phyloP scores from a whole-genome alignment of 2,888 invertebrate species.

The Carpatolechia fugitivella region DNA sequence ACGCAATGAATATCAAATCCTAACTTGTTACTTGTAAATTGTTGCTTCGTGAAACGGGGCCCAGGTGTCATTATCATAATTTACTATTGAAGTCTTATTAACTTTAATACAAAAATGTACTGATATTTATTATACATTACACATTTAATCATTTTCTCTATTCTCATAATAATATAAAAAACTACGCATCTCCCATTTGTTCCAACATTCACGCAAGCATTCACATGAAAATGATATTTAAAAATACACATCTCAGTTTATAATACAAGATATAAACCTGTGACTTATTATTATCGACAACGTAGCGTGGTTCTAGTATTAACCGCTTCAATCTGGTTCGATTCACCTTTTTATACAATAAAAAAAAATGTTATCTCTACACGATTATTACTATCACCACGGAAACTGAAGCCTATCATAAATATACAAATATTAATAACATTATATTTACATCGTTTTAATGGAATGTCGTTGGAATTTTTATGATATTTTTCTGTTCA shows the following conservation, averaged over 20 bases:
- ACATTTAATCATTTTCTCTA: conserved; percentile 33
- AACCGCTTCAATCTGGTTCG: conserved; percentile 26
- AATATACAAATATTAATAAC: conserved; percentile 57
- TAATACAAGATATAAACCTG: conserved; percentile 63
- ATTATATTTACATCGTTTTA: conserved; percentile 59
- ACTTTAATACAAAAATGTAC: conserved; percentile 51
- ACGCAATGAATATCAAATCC: too few relatives aligned
- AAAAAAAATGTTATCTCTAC: conserved; percentile 12
- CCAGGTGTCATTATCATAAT: conserved; percentile 12
- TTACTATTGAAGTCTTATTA: conserved; percentile 32
- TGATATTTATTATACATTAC: conserved; percentile 49
- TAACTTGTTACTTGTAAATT: too few relatives aligned
- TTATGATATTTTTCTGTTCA: not conserved
- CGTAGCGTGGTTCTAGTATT: conserved; percentile 41
- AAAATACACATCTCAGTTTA: conserved; percentile 66
- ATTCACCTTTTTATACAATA: conserved; percentile 17
- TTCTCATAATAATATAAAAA: conserved; percentile 37
- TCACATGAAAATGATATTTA: conserved; percentile 35
- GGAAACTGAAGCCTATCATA: conserved; percentile 44
- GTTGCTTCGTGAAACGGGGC: too few relatives aligned
- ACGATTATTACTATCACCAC: conserved; percentile 48
- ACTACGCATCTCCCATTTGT: conserved; percentile 37
- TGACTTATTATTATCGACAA: conserved; percentile 41
- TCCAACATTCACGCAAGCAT: conserved; percentile 39
- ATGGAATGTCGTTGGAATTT: conserved; percentile 37